These are phyloP conservation scores for Tachina lurida DNA, from an alignment of 2,888 invertebrate genomes.

Conservation along the genomic window DNA sequence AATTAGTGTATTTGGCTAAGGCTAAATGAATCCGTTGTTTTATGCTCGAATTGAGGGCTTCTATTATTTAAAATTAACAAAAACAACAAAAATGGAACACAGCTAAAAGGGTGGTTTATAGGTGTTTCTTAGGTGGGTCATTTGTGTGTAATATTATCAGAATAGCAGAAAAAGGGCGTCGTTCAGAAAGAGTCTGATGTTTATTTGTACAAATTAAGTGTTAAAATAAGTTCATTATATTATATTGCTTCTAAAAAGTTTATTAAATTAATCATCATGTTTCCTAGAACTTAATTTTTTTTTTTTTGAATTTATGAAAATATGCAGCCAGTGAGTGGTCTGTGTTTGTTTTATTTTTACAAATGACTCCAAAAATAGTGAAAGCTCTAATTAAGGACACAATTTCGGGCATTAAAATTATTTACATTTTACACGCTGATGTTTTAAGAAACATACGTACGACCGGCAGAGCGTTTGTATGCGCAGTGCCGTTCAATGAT, in stretches of 20 bases:
- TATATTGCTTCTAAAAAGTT: neutral
- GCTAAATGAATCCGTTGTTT: slow-evolving; percentile 13
- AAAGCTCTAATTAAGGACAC: slow-evolving; percentile 49
- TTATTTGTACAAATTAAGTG: slow-evolving; percentile 66
- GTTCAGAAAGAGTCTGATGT: slow-evolving; percentile 1
- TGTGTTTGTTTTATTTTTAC: slow-evolving; percentile 1
- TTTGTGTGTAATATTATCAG: slow-evolving; percentile 41
- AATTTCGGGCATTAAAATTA: slow-evolving; percentile 21
- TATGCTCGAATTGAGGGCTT: slow-evolving; percentile 11
- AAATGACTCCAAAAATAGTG: slow-evolving; percentile 40
- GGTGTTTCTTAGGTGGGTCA: slow-evolving; percentile 64
- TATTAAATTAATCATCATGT: slow-evolving; percentile 37
- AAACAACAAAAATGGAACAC: neutral
- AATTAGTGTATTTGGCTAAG: slow-evolving; percentile 26
- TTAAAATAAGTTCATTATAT: slow-evolving; percentile 61
- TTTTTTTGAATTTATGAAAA: neutral
- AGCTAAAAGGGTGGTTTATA: slow-evolving; percentile 57
- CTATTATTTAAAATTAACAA: neutral
- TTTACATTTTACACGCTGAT: slow-evolving; percentile 4
- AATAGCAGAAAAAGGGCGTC: slow-evolving; percentile 41
- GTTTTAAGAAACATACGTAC: neutral
- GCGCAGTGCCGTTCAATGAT: slow-evolving; percentile 42
- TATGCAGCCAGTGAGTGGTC: neutral
- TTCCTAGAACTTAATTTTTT: neutral
- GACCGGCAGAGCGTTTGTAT: neutral